Conservation (phyloP, 2,797 vertebrate genomes). For the Micropoecilia bifurca region DNA sequence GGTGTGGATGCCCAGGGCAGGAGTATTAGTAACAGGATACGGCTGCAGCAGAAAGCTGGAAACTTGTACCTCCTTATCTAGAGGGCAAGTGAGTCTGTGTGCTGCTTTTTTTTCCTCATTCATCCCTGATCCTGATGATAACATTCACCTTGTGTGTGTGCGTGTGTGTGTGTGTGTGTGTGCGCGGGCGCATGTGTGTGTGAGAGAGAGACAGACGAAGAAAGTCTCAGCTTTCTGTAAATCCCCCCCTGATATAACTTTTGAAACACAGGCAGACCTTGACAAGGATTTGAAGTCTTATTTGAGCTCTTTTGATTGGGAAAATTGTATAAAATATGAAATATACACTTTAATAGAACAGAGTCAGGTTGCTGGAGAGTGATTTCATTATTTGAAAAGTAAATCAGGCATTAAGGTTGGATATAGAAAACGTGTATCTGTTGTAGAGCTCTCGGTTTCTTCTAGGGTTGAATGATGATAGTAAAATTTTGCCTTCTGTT, state of each 20-base stretch:
- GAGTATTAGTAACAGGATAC: slow-evolving; percentile 92
- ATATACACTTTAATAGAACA: no score
- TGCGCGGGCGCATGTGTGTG: neutral
- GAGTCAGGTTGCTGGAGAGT: neutral
- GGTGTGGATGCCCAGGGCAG: slow-evolving; percentile 74
- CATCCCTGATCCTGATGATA: slow-evolving; percentile 82
- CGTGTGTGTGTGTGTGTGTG: neutral
- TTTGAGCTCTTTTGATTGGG: slow-evolving; percentile 23
- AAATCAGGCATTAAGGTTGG: neutral
- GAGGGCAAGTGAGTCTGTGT: slow-evolving; percentile 82
- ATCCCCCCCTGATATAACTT: slow-evolving; percentile 63
- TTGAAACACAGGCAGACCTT: slow-evolving; percentile 62
- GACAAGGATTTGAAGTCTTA: slow-evolving; percentile 37
- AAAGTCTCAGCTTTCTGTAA: slow-evolving; percentile 75
- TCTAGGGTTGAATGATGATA: neutral
- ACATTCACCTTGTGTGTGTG: slow-evolving; percentile 58
- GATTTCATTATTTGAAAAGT: neutral
- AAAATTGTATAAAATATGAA: slow-evolving; percentile 2
- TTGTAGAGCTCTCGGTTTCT: neutral
- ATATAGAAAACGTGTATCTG: neutral
- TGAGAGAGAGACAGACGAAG: neutral
- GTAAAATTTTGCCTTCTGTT: neutral
- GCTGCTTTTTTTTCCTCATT: slow-evolving; percentile 79
- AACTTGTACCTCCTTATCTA: slow-evolving; percentile 87
- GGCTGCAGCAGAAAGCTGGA: slow-evolving; percentile 82